Conservation (phyloP, 2,888 invertebrate genomes). For the Sphaerophoria rueppellii region DNA sequence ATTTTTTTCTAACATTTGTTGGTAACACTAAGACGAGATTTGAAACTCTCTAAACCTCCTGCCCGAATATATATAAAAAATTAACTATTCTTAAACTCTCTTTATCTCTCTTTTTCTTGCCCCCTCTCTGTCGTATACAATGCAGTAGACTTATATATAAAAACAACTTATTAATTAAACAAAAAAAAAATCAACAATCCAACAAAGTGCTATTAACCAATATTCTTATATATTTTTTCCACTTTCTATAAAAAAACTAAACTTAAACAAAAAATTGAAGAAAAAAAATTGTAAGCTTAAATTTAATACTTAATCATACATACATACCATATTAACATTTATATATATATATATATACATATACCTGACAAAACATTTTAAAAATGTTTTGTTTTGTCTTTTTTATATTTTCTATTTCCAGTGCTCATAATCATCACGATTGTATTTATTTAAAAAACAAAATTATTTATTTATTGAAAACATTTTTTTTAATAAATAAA, state of each 20-base stretch:
- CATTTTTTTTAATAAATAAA: conserved; percentile 9
- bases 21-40: conserved; percentile 26
- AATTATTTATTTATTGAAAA: conserved; percentile 43
- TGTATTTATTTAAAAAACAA: conserved; percentile 52
- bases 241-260: conserved; percentile 42
- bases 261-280: conserved; percentile 17
- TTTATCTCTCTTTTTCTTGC: conserved; percentile 9
- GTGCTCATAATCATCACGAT: conserved; percentile 59
- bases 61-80: not conserved
- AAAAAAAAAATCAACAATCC: conserved; percentile 44
- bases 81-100: not conserved
- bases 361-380: conserved; percentile 48
- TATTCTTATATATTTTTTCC: conserved; percentile 58
- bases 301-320: conserved; percentile 58
- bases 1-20: not conserved
- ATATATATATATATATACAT: conserved; percentile 31
- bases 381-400: conserved; percentile 52
- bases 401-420: conserved; percentile 53
- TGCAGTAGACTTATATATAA: conserved; percentile 46
- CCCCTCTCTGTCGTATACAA: conserved; percentile 34
- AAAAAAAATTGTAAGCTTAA: conserved; percentile 50
- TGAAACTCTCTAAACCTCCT: not conserved
- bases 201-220: conserved; percentile 71
- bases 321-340: conserved; percentile 29
- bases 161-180: conserved; percentile 4